These are phyloP conservation scores for Caenorhabditis imperialis DNA, from an alignment of 2,888 invertebrate species.

Conservation along the genomic window DNA sequence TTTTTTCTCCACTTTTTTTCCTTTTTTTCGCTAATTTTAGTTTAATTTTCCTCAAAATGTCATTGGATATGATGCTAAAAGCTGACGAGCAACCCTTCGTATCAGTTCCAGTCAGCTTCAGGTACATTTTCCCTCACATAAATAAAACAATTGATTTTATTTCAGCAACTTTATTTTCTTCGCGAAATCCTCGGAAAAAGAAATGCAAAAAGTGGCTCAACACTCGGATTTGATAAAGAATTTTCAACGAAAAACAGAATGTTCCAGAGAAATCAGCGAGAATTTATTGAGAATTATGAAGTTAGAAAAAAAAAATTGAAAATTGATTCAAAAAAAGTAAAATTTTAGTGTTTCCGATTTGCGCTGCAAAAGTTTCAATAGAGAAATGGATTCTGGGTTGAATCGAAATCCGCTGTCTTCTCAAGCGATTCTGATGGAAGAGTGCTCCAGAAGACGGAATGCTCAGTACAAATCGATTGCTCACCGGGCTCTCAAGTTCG, in stretches of 20 bases:
- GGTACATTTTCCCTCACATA: constrained; percentile 13
- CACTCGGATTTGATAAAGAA: constrained; percentile 1
- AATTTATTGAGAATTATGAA: not conserved
- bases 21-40: no score
- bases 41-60: constrained; percentile 49
- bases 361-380: constrained; percentile 9
- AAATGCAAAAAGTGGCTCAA: not conserved
- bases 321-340: not conserved
- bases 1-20: not conserved
- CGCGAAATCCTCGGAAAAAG: constrained; percentile 14
- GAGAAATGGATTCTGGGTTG: constrained; percentile 24
- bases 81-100: constrained; percentile 63
- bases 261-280: not conserved
- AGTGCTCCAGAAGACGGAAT: constrained; percentile 53
- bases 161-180: constrained; percentile 22
- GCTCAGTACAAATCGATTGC: constrained; percentile 64
- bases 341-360: constrained; percentile 35
- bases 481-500: constrained; percentile 55
- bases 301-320: not conserved
- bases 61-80: constrained; percentile 63
- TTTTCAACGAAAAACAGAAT: constrained; percentile 1
- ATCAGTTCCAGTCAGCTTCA: constrained; percentile 57
- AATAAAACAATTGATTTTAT: not conserved
- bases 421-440: constrained; percentile 52
- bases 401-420: constrained; percentile 23